These are phyloP conservation scores for Engystomops pustulosus DNA, from an alignment of 2,113 vertebrate genomes.

Conservation along the genomic window DNA sequence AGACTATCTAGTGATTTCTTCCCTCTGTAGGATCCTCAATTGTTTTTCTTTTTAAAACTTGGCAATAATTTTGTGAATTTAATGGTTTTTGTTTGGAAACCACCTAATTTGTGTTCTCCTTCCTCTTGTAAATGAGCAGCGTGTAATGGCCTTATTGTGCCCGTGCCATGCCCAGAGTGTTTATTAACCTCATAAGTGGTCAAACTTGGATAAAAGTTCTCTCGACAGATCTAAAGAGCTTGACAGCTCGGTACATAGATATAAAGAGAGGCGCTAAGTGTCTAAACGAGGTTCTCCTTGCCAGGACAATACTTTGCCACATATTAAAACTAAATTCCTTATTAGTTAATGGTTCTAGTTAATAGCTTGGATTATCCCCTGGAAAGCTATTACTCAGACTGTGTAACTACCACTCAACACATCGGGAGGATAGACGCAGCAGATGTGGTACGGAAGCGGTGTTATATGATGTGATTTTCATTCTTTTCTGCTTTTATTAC, in stretches of 20 bases:
- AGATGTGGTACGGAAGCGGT: background rate
- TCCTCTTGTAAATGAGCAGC: background rate
- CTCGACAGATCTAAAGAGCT: constrained; percentile 8
- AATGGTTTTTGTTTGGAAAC: background rate
- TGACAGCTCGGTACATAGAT: background rate
- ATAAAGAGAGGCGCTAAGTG: constrained; percentile 17
- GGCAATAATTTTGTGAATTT: background rate
- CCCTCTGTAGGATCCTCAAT: background rate
- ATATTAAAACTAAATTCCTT: constrained; percentile 30
- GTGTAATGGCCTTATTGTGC: background rate
- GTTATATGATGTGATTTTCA: background rate
- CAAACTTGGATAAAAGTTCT: constrained; percentile 24
- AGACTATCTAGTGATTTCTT: background rate
- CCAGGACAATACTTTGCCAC: constrained; percentile 27
- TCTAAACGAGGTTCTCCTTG: background rate
- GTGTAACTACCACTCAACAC: constrained; percentile 18
- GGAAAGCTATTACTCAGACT: background rate
- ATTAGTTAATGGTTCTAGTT: constrained; percentile 29
- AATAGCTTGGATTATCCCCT: constrained; percentile 27
- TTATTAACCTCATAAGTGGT: constrained; percentile 15
- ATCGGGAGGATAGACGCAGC: background rate
- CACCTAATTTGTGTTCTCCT: background rate
- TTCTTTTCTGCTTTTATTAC: background rate
- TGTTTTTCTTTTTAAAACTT: background rate
- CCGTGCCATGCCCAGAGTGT: background rate